These are phyloP conservation scores for Magallana ariakensis DNA, from an alignment of 1,140 invertebrate genomes.

Conservation along the genomic window DNA sequence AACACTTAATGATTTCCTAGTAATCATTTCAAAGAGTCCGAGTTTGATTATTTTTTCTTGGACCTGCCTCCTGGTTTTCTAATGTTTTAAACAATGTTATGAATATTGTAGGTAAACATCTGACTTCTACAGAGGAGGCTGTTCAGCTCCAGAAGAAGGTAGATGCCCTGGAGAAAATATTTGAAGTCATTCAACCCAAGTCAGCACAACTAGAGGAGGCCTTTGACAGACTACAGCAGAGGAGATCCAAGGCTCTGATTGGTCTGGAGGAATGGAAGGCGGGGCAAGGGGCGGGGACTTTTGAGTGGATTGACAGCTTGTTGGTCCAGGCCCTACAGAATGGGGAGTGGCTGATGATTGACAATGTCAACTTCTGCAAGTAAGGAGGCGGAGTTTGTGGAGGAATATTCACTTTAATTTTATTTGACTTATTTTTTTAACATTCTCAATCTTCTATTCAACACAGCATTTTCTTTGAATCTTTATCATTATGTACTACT, in stretches of 20 bases:
- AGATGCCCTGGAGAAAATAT: not conserved
- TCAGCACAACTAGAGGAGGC: not conserved
- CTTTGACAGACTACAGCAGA: not conserved
- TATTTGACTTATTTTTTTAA: slow-evolving; percentile 1
- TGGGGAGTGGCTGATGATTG: slow-evolving; percentile 95
- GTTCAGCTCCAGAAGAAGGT: not conserved
- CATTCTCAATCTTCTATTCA: no score
- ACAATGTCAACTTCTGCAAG: slow-evolving; percentile 98
- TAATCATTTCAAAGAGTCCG: no score
- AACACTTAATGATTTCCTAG: no score
- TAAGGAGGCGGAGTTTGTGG: slow-evolving; percentile 59
- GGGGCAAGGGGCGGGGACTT: slow-evolving; percentile 88
- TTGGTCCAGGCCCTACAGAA: slow-evolving; percentile 92
- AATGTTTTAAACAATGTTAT: no score
- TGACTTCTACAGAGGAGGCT: not conserved
- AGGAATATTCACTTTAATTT: not conserved
- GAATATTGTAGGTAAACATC: not conserved
- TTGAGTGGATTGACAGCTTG: slow-evolving; percentile 98
- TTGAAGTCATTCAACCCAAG: not conserved
- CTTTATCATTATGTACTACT: no score
- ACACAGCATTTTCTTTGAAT: no score
- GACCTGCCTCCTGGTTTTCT: no score
- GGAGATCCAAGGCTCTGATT: slow-evolving; percentile 6
- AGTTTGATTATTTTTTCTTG: no score
- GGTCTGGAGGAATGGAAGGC: slow-evolving; percentile 65